A percentile compares a stretch with the other conserved stretches of the same genome.
Evolutionary conservation across 1,140 invertebrate species (phyloP).

Genomic region (Holcopasites calliopsidis): DNA sequence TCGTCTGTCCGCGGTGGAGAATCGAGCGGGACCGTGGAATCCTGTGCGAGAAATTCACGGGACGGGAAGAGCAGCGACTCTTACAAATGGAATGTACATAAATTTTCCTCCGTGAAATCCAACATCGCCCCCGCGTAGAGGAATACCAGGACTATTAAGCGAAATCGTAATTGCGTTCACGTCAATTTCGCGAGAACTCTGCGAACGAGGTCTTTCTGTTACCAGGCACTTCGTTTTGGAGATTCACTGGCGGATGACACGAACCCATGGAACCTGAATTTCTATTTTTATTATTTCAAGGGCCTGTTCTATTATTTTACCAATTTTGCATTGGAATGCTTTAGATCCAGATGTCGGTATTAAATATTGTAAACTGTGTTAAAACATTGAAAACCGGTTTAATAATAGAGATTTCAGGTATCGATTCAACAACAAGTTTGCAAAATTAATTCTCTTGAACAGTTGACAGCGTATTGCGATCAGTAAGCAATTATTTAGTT

Average conservation of each 20-base stretch:
- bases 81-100: neutral
- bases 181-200: neutral
- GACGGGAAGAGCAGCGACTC: neutral
- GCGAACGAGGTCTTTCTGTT: conserved; percentile 10
- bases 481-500: too few species aligned
- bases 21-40: neutral
- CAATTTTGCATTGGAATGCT: neutral
- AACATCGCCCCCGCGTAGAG: too few species aligned
- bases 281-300: neutral
- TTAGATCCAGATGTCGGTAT: too few species aligned
- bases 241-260: neutral
- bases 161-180: conserved; percentile 7
- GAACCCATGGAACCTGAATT: neutral
- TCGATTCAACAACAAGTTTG: too few species aligned
- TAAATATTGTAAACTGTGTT: too few species aligned
- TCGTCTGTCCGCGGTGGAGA: neutral
- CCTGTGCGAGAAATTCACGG: neutral
- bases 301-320: neutral
- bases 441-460: too few species aligned
- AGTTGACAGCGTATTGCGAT: too few species aligned
- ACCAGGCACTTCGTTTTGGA: neutral
- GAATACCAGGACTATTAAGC: neutral
- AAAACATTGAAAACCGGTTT: too few species aligned
- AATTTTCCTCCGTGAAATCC: too few species aligned
- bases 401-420: too few species aligned